phyloP scores from a whole-genome alignment of 2,888 invertebrate genomes.

The Celastrina argiolus region DNA sequence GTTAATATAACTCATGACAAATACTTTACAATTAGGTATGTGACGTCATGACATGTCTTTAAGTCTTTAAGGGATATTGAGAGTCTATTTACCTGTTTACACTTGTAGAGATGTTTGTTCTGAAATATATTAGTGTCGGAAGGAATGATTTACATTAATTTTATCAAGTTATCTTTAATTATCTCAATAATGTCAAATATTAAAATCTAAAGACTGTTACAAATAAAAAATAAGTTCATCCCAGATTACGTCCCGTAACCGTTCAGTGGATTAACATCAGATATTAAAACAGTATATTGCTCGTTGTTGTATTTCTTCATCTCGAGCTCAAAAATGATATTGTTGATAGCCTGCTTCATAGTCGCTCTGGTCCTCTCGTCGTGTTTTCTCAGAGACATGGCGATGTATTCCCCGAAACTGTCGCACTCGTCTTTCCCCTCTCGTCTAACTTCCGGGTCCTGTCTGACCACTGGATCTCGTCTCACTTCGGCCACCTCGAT shows the following conservation, averaged over 20 bases:
- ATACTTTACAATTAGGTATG: too few species aligned
- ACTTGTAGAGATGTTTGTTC: too few species aligned
- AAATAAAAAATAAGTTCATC: background rate
- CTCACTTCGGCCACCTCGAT: background rate
- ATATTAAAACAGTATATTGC: slow-evolving; percentile 48
- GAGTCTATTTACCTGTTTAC: too few species aligned
- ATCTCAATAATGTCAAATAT: too few species aligned
- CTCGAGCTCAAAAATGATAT: slow-evolving; percentile 67
- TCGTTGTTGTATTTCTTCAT: slow-evolving; percentile 60
- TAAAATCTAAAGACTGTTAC: too few species aligned
- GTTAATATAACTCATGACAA: too few species aligned
- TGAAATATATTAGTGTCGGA: too few species aligned
- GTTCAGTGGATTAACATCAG: slow-evolving; percentile 55
- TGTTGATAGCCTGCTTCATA: slow-evolving; percentile 71
- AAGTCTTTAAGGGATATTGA: too few species aligned
- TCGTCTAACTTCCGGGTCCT: slow-evolving; percentile 38
- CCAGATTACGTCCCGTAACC: background rate
- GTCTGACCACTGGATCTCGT: background rate
- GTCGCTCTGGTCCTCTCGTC: slow-evolving; percentile 63
- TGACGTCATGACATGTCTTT: too few species aligned
- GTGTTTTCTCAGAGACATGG: slow-evolving; percentile 62
- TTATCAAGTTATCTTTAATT: too few species aligned
- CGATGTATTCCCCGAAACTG: slow-evolving; percentile 67
- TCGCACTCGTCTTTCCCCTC: slow-evolving; percentile 67
- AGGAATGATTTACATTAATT: too few species aligned